These are phyloP conservation scores for Halocynthia roretzi DNA, from an alignment of 23 tunicate genomes.

Conservation along the genomic window DNA sequence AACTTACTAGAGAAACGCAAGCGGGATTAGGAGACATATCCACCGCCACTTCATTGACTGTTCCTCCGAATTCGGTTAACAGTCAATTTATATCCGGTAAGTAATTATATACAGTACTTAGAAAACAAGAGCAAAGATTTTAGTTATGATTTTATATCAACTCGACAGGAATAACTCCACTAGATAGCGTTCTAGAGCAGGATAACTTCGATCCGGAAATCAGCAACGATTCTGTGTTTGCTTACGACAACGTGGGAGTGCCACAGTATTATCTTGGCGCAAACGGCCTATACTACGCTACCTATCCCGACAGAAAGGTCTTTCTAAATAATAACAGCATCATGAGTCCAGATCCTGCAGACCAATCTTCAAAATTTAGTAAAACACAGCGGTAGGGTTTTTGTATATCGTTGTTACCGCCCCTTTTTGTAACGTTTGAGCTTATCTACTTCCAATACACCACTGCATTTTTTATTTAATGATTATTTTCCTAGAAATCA, in stretches of 20 bases:
- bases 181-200: conserved; percentile 40
- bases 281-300: conserved; percentile 14
- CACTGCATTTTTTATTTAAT: too few species aligned
- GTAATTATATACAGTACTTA: neutral
- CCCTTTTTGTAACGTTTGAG: too few species aligned
- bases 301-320: conserved; percentile 18
- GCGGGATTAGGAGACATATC: conserved; percentile 19
- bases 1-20: conserved; percentile 14
- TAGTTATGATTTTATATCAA: neutral
- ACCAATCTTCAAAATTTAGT: neutral
- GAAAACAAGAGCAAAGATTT: neutral
- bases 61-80: conserved; percentile 85
- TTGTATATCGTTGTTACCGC: too few species aligned
- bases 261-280: conserved; percentile 23
- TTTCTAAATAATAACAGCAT: conserved; percentile 49
- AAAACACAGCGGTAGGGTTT: neutral
- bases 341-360: conserved; percentile 6
- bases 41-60: conserved; percentile 45
- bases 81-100: conserved; percentile 89
- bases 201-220: conserved; percentile 25
- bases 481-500: too few species aligned
- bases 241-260: conserved; percentile 4
- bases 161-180: conserved; percentile 50
- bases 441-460: too few species aligned
- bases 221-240: conserved; percentile 70